Conservation (phyloP, 2,888 invertebrate genomes). For the Dilophus febrilis region DNA sequence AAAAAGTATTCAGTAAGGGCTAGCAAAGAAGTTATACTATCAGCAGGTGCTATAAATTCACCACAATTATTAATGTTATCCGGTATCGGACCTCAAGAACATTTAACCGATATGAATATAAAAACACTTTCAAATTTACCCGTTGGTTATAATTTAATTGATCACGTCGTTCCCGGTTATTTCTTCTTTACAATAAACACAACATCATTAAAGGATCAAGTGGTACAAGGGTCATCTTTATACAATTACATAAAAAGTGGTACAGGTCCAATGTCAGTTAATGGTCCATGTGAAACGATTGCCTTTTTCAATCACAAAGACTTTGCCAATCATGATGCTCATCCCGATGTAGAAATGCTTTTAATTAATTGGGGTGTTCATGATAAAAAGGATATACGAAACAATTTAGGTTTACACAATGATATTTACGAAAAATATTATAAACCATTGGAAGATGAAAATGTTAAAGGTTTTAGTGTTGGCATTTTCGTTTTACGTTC, state of each 20-base stretch:
- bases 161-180: conserved; percentile 48
- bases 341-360: conserved; percentile 55
- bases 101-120: conserved; percentile 38
- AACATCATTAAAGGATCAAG: neutral
- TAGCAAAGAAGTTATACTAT: conserved; percentile 52
- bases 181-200: conserved; percentile 23
- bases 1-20: conserved; percentile 37
- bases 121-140: conserved; percentile 36
- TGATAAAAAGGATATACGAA: conserved; percentile 19
- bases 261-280: conserved; percentile 26
- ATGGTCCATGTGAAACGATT: conserved; percentile 44
- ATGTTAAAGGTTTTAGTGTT: conserved; percentile 33
- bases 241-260: neutral
- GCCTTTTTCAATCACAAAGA: conserved; percentile 43
- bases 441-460: conserved; percentile 23
- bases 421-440: conserved; percentile 31
- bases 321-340: conserved; percentile 31
- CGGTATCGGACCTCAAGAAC: conserved; percentile 48
- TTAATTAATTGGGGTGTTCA: conserved; percentile 38
- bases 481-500: conserved; percentile 58
- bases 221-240: neutral
- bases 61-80: conserved; percentile 65
- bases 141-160: conserved; percentile 52
- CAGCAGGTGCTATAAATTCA: conserved; percentile 58
- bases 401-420: conserved; percentile 13